Conservation (phyloP, 2,888 invertebrate species). For the Odontothrips loti region DNA sequence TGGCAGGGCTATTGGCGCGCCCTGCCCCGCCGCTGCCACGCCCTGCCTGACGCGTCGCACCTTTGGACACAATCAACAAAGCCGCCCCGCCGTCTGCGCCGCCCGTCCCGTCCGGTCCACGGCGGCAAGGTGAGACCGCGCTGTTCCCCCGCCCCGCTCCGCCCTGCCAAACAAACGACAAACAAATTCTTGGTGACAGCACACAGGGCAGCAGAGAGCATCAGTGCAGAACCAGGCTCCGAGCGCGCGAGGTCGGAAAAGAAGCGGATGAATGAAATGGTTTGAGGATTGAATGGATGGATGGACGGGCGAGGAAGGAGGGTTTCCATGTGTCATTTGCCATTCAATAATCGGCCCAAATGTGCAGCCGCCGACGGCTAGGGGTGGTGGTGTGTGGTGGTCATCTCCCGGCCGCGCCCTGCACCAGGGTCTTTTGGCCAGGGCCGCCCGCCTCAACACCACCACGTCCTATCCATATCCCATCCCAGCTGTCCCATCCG, state of each 20-base stretch:
- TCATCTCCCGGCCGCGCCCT: not conserved
- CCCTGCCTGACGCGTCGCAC: not conserved
- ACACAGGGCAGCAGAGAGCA: not conserved
- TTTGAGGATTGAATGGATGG: not conserved
- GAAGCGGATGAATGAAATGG: not conserved
- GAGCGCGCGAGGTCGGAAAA: not conserved
- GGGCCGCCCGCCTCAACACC: not conserved
- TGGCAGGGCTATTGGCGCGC: not conserved
- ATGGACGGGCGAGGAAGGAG: not conserved
- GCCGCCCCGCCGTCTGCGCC: not conserved
- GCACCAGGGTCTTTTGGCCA: too few relatives aligned
- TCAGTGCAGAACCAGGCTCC: too few relatives aligned
- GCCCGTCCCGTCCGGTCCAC: not conserved
- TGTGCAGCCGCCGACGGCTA: not conserved
- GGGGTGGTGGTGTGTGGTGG: not conserved
- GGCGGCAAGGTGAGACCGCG: not conserved
- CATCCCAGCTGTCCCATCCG: not conserved
- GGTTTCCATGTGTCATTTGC: constrained; percentile 1
- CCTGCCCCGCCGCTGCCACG: not conserved
- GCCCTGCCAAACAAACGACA: constrained; percentile 24
- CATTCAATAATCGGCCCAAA: not conserved
- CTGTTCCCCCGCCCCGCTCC: not conserved
- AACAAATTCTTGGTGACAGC: constrained; percentile 20
- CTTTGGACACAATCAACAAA: not conserved
- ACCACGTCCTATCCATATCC: not conserved